Conservation (phyloP, 2,113 vertebrate genomes). For the Erpornis zantholeuca region DNA sequence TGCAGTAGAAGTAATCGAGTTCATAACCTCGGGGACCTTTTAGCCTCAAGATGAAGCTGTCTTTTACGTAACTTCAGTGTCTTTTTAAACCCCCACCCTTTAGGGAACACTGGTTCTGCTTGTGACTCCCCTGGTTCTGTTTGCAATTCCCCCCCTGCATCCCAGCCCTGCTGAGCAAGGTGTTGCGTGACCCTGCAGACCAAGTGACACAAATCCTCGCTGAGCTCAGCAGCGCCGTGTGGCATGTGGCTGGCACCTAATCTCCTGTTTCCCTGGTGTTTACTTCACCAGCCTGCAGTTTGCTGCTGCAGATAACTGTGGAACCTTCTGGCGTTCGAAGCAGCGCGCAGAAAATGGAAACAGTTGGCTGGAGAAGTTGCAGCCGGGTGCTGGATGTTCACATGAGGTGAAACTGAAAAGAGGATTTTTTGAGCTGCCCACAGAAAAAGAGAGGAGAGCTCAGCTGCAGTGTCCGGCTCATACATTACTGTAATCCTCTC, state of each 20-base stretch:
- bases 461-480: rapidly evolving
- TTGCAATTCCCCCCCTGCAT: background rate
- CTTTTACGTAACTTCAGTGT: rapidly evolving
- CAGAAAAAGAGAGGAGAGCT: background rate
- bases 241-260: background rate
- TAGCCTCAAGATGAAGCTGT: background rate
- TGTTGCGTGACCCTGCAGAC: background rate
- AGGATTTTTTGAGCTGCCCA: background rate
- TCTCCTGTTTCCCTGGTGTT: background rate
- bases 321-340: background rate
- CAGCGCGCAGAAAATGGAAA: background rate
- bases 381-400: background rate
- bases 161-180: background rate
- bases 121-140: background rate
- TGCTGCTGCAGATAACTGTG: background rate
- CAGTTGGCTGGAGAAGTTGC: background rate
- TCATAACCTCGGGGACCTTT: background rate
- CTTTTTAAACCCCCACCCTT: rapidly evolving
- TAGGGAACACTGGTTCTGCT: rapidly evolving
- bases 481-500: background rate
- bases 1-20: rapidly evolving
- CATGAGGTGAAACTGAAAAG: background rate
- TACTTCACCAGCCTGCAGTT: background rate
- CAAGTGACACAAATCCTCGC: background rate
- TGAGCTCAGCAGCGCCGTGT: background rate